Percentiles rank a stretch among this genome's conserved stretches.
phyloP scores from a whole-genome alignment of 1,140 invertebrate genomes.

The Atopsyche davidsoni region DNA sequence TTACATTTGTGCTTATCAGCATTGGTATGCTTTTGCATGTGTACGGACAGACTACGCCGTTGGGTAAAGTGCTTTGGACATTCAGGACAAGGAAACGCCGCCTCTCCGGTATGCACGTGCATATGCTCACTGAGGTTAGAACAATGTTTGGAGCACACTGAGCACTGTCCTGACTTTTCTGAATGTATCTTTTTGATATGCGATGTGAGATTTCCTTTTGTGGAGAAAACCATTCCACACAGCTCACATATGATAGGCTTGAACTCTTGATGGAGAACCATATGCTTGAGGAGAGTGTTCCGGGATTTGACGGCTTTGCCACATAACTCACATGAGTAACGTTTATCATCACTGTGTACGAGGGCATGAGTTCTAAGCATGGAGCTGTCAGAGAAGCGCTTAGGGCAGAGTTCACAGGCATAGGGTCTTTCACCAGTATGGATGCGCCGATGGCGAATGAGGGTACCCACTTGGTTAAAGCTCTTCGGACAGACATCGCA shows the following conservation, averaged over 20 bases:
- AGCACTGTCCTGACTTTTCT: constrained; percentile 40
- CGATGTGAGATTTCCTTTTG: constrained; percentile 50
- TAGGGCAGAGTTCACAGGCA: constrained; percentile 55
- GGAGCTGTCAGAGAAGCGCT: constrained; percentile 51
- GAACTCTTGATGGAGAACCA: constrained; percentile 19
- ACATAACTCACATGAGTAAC: constrained; percentile 36
- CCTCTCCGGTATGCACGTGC: constrained; percentile 61
- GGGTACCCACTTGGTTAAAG: constrained; percentile 37
- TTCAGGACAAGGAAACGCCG: constrained; percentile 54
- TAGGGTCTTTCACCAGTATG: constrained; percentile 71
- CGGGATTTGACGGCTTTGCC: constrained; percentile 36
- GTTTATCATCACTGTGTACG: constrained; percentile 36
- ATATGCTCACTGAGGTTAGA: constrained; percentile 50
- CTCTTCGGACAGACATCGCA: constrained; percentile 35
- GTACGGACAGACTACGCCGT: constrained; percentile 39
- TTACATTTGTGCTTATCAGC: constrained; percentile 40
- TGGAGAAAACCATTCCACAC: constrained; percentile 51
- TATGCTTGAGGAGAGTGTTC: constrained; percentile 37
- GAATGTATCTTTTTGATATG: constrained; percentile 42
- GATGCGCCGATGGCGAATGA: constrained; percentile 56
- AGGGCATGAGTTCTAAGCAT: constrained; percentile 33
- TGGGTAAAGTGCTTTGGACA: constrained; percentile 43
- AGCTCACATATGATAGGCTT: constrained; percentile 43
- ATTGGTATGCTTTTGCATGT: constrained; percentile 42
- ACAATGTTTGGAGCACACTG: constrained; percentile 39